Conservation (phyloP, 2,113 vertebrate species). For the Psettodes erumei region DNA sequence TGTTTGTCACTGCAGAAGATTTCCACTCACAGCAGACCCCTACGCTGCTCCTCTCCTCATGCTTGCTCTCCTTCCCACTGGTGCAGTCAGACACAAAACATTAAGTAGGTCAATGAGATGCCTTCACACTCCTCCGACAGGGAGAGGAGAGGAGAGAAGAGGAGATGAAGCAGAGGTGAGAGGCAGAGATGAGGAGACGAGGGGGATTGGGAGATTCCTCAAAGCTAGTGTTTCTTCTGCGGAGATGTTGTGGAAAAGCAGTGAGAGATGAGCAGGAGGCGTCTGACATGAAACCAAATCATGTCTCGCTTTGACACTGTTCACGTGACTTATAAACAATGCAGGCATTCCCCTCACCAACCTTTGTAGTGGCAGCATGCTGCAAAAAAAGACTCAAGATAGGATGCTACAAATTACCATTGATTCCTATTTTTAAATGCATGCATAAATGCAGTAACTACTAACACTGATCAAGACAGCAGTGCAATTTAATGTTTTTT, state of each 20-base stretch:
- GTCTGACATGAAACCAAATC: conserved; percentile 8
- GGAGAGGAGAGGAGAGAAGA: conserved; percentile 29
- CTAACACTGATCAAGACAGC: background rate
- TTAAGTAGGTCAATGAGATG: conserved; percentile 86
- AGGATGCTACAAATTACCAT: background rate
- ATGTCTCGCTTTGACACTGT: conserved; percentile 5
- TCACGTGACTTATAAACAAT: background rate
- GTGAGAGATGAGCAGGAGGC: background rate
- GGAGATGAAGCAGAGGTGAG: conserved; percentile 26
- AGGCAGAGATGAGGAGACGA: conserved; percentile 15
- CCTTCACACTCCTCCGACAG: conserved; percentile 61
- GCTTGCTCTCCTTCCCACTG: conserved; percentile 49
- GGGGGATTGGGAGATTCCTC: conserved; percentile 20
- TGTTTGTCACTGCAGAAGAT: conserved; percentile 75
- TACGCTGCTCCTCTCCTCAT: conserved; percentile 45
- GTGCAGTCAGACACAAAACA: conserved; percentile 65
- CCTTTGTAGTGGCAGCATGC: conserved; percentile 22
- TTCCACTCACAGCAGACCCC: conserved; percentile 49
- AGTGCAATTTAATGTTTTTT: too few species aligned
- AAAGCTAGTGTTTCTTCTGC: conserved; percentile 9
- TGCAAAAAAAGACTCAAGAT: background rate
- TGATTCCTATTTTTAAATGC: background rate
- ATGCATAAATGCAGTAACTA: background rate
- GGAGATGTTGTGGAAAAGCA: background rate
- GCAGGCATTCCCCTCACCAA: conserved; percentile 25